Conservation (phyloP, 2,797 vertebrate species). For the Hybognathus amarus region DNA sequence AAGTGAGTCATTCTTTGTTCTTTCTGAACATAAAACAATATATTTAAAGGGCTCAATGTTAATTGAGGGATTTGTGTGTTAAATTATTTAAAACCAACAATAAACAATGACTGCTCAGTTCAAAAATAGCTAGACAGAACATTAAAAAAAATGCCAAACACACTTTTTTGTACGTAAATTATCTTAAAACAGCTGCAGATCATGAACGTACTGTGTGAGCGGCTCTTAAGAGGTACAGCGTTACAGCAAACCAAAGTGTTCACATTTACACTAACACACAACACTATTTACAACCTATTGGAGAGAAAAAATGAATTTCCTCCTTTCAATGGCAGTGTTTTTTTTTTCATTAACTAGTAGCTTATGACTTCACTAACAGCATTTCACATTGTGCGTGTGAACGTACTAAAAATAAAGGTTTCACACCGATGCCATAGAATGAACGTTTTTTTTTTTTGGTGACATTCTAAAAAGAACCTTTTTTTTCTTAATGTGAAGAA, state of each 20-base stretch:
- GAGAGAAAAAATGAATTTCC: not conserved
- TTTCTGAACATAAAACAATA: not conserved
- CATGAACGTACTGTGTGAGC: not conserved
- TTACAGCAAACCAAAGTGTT: not conserved
- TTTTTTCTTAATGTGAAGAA: not conserved
- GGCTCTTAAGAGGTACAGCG: not conserved
- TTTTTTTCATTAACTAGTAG: conserved; percentile 7
- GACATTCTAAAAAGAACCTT: not conserved
- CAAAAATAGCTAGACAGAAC: not conserved
- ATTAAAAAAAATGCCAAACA: not conserved
- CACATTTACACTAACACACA: not conserved
- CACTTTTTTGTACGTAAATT: not conserved
- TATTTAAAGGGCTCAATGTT: not conserved
- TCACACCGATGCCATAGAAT: not conserved
- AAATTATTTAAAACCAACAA: not conserved
- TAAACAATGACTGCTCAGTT: not conserved
- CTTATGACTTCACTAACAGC: not conserved
- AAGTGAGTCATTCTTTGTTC: not conserved
- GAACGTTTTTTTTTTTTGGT: not conserved
- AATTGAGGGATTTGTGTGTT: not conserved
- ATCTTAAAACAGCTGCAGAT: not conserved
- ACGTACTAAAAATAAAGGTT: not conserved
- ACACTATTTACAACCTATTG: not conserved
- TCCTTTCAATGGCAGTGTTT: not conserved
- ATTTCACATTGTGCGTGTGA: not conserved